Conservation (phyloP, 2,888 invertebrate genomes). For the Ernsta delagoae region DNA sequence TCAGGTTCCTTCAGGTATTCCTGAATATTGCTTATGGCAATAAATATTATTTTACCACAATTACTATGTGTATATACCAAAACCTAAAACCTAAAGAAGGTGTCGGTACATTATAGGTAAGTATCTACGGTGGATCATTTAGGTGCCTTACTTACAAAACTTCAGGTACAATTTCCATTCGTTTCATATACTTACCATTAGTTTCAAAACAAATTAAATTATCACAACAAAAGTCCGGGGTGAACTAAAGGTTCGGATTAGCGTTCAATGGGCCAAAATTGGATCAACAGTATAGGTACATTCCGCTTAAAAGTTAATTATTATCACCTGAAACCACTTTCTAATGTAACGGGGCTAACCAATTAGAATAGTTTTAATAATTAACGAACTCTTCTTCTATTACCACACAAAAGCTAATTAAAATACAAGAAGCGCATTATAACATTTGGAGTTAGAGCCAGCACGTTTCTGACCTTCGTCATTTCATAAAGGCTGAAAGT, state of each 20-base stretch:
- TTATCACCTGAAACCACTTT: conserved; percentile 48
- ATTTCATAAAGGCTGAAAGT: no score
- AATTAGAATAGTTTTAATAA: not conserved
- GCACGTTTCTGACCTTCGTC: no score
- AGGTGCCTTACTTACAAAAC: conserved; percentile 9
- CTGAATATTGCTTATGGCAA: no score
- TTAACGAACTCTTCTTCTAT: conserved; percentile 8
- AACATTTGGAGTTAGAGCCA: no score
- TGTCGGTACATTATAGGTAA: no score
- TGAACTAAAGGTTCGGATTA: conserved; percentile 61
- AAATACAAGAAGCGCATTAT: not conserved
- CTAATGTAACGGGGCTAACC: conserved; percentile 26
- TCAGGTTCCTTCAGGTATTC: no score
- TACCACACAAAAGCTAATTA: conserved; percentile 23
- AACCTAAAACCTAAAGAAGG: no score
- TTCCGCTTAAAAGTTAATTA: conserved; percentile 40
- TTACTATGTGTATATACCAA: no score
- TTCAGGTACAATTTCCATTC: conserved; percentile 11
- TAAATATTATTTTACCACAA: no score
- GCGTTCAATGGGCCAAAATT: conserved; percentile 62
- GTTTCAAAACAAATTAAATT: conserved; percentile 60
- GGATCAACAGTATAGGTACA: conserved; percentile 12
- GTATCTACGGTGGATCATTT: not conserved
- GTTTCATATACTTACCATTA: conserved; percentile 46
- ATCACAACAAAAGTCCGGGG: conserved; percentile 55